Evolutionary conservation across 2,888 invertebrate species (phyloP).

Genomic region (Idaea straminata): DNA sequence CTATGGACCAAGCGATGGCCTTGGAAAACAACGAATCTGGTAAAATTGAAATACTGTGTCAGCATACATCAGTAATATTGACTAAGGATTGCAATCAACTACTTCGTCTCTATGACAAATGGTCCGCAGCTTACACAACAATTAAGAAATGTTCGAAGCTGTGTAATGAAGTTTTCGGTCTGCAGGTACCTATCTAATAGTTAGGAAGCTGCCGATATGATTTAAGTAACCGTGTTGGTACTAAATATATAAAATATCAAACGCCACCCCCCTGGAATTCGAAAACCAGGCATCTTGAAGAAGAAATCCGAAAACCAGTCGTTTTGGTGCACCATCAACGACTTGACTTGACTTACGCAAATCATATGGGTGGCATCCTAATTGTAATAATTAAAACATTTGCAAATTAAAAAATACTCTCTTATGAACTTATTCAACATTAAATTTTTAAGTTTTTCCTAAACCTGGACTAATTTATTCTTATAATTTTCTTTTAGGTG

Average conservation of each 20-base stretch:
- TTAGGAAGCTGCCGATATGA: neutral
- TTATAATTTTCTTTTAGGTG: conserved; percentile 2
- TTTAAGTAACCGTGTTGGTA: neutral
- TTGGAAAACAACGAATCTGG: neutral
- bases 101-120: conserved; percentile 23
- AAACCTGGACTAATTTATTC: neutral
- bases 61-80: conserved; percentile 7
- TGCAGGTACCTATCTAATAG: conserved; percentile 30
- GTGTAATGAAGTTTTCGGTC: conserved; percentile 35
- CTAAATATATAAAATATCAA: neutral
- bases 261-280: too few species aligned
- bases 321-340: too few species aligned
- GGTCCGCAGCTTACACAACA: conserved; percentile 35
- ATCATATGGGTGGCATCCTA: too few species aligned
- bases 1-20: conserved; percentile 20
- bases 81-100: conserved; percentile 4
- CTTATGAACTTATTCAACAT: neutral
- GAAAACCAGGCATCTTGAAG: too few species aligned
- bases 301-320: too few species aligned
- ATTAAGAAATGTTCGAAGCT: conserved; percentile 31
- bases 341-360: too few species aligned
- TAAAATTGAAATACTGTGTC: conserved; percentile 1
- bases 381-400: too few species aligned
- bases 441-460: neutral
- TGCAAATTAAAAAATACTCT: neutral